Conservation (phyloP, 1,140 invertebrate species). For the Alviniconcha marisindica region DNA sequence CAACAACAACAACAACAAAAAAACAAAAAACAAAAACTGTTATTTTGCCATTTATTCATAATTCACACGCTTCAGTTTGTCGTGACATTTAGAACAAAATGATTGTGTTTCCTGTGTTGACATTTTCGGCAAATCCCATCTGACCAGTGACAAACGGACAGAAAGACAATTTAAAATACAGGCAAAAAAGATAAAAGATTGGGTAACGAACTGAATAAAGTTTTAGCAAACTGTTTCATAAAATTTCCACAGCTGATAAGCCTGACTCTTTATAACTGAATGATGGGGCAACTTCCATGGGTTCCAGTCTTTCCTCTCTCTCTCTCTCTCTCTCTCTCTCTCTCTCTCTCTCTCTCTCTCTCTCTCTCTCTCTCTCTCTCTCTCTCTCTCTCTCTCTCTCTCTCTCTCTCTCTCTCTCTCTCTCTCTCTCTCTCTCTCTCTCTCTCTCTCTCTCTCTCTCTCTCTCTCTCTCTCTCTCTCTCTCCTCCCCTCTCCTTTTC, state of each 20-base stretch:
- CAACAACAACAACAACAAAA: too few relatives aligned
- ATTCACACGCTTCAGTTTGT: too few relatives aligned
- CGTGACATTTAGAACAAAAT: too few relatives aligned
- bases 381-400: not conserved
- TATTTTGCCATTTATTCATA: too few relatives aligned
- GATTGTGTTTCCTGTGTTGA: too few relatives aligned
- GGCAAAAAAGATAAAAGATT: not conserved
- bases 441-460: constrained; percentile 28
- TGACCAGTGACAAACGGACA: not conserved
- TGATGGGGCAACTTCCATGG: not conserved
- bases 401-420: not conserved
- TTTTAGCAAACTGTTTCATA: not conserved
- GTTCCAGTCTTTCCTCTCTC: not conserved
- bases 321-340: not conserved
- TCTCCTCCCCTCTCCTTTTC: too few relatives aligned
- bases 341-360: not conserved
- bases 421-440: constrained; percentile 16
- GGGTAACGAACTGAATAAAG: not conserved
- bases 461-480: constrained; percentile 1
- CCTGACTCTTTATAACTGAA: not conserved
- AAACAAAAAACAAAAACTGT: too few relatives aligned
- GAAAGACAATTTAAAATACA: not conserved
- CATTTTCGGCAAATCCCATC: not conserved
- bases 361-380: constrained; percentile 5
- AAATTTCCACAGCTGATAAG: not conserved